Evolutionary conservation across 2,888 invertebrate species (phyloP), one percentile per base, ranked within the genome.

Genomic region (Torymus tubicola): DNA sequence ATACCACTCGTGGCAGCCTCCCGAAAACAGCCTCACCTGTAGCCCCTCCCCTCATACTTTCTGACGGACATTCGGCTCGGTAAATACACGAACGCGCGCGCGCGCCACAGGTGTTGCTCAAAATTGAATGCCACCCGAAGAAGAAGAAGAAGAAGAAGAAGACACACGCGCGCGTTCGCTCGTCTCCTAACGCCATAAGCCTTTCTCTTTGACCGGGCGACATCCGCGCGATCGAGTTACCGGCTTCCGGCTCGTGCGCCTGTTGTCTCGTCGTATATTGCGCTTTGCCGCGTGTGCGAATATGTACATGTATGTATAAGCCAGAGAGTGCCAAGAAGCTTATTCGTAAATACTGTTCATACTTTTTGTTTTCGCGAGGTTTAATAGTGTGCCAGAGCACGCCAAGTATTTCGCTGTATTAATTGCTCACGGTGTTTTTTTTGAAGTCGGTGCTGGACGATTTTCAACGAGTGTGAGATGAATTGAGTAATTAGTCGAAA

Each of bases 191-290:
- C 80, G 83, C 80, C 75, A 78, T 82, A 84, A 84, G 84, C 83
- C 83, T 80, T 81, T 75, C 83, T 82, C 82, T 81, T 83, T 84
- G 84, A 84, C 84, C 83, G 67, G 81, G 80, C 83, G 82, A 85
- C 84, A 84, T 85, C 85, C 84, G 84, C 58, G 78, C 31, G 85
- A 85, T 85, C 83, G 80, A 84, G 83, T 85, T 85, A 84, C 85
- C 74, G 79, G 82, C 82, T 84, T 84, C 83, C 83, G 81, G 60
- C 70, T 70, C 63, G 31, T 31, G 31, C 31, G 31, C 31, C 31
- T 31, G 2, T 31, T 31, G 31, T 31, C 31, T 31, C 31, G 31
- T 0, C 31, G n/a, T n/a, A n/a, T n/a, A 31, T 8, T 31, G 31
- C 31, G 31, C 31, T 3, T 8, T 31, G 5, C 31, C 8, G 31